Evolutionary conservation across 1,140 invertebrate species (phyloP).

Genomic region (Spodoptera frugiperda): DNA sequence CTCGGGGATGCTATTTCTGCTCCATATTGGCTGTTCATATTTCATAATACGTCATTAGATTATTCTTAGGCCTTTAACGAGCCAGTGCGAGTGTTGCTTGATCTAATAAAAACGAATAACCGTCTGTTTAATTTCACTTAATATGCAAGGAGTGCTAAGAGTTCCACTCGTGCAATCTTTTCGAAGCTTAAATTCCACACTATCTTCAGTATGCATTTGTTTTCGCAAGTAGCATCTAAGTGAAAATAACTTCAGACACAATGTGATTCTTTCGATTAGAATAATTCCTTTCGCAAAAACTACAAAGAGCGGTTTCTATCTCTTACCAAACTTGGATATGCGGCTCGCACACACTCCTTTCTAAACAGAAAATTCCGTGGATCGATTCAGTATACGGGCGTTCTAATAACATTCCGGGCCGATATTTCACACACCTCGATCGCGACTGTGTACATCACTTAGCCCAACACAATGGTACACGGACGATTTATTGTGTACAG

Average conservation of each 20-base stretch:
- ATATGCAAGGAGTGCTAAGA: not conserved
- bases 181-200: conserved; percentile 7
- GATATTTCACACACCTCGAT: conserved; percentile 80
- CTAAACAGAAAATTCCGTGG: conserved; percentile 57
- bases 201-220: not conserved
- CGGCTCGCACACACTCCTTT: conserved; percentile 56
- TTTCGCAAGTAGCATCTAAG: not conserved
- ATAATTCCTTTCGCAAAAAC: conserved; percentile 49
- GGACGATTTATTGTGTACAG: conserved; percentile 81
- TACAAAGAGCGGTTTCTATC: conserved; percentile 62
- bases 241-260: conserved; percentile 5
- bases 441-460: conserved; percentile 76
- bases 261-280: conserved; percentile 25
- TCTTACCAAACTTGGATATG: conserved; percentile 63
- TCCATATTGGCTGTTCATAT: conserved; percentile 41
- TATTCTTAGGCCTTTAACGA: conserved; percentile 31
- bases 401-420: conserved; percentile 78
- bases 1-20: conserved; percentile 26
- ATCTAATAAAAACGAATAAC: conserved; percentile 25
- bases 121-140: not conserved
- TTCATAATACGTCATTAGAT: conserved; percentile 41
- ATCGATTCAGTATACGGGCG: conserved; percentile 70
- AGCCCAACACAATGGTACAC: conserved; percentile 78
- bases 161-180: not conserved
- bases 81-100: too few relatives aligned